These are phyloP conservation scores for Sylvilagus bachmani DNA, from an alignment of 2,113 vertebrate species.

Conservation along the genomic window DNA sequence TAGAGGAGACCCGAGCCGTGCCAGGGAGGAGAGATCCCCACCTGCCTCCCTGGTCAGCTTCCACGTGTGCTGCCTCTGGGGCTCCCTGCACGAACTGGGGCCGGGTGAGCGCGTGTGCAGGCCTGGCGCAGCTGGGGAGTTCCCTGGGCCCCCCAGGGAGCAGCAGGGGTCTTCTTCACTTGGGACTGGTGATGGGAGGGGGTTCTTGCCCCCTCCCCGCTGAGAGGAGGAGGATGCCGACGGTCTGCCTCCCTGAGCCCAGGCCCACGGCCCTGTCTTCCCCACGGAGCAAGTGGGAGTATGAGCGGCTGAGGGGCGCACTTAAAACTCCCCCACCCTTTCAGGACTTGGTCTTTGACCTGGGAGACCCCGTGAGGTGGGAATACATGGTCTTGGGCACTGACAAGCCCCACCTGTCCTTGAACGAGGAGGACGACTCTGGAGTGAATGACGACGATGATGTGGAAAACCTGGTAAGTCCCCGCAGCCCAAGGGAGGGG, in stretches of 20 bases:
- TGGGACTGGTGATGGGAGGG: neutral
- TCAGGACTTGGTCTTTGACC: conserved; percentile 93
- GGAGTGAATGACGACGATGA: conserved; percentile 45
- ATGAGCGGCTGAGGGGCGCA: accelerated
- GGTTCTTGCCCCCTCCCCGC: neutral
- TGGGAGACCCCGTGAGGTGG: conserved; percentile 91
- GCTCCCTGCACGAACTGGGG: neutral
- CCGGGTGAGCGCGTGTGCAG: neutral
- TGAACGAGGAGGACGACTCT: conserved; percentile 73
- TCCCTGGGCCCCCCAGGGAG: neutral
- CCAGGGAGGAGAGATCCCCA: neutral
- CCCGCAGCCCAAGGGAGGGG: accelerated
- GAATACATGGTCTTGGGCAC: conserved; percentile 89
- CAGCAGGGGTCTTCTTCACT: neutral
- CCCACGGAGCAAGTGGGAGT: accelerated
- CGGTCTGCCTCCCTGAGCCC: neutral
- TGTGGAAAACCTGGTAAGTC: conserved; percentile 79
- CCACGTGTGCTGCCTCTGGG: no score
- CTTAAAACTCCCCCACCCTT: neutral
- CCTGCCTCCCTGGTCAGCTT: neutral
- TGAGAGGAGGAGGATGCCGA: neutral
- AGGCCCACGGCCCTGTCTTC: accelerated
- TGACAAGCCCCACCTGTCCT: conserved; percentile 63
- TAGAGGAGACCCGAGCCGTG: neutral
- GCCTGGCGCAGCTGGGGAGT: neutral